Percentiles rank a stretch among this genome's conserved stretches.
These are phyloP conservation scores for Hemiprocne comata DNA, from an alignment of 2,113 vertebrate species.

Conservation along the genomic window DNA sequence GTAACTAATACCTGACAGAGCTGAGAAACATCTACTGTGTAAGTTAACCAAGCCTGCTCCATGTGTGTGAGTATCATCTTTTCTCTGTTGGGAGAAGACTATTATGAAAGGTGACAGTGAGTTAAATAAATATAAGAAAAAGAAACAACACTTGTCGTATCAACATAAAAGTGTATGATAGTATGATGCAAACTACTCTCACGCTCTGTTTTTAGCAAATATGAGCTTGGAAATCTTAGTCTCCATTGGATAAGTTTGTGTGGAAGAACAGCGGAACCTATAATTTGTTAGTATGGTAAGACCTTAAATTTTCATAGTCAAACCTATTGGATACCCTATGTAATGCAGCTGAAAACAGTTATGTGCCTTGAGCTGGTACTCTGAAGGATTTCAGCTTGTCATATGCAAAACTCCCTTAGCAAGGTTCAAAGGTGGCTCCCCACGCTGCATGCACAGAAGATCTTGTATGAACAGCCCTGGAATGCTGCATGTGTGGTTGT, in stretches of 20 bases:
- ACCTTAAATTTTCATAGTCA: background rate
- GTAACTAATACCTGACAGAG: background rate
- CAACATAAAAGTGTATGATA: background rate
- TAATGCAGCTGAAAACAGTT: background rate
- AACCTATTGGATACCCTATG: background rate
- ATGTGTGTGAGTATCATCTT: background rate
- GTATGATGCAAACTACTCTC: background rate
- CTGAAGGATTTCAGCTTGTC: background rate
- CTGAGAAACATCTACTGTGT: background rate
- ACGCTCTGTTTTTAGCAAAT: background rate
- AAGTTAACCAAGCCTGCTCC: rapidly evolving
- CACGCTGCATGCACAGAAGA: rapidly evolving
- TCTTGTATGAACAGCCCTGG: background rate
- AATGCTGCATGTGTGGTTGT: background rate
- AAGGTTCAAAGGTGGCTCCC: background rate
- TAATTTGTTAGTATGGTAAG: background rate
- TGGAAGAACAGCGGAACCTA: background rate
- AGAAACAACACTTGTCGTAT: background rate
- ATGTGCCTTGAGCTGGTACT: background rate
- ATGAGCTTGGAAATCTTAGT: background rate
- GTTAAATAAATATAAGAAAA: background rate
- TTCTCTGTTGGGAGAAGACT: background rate
- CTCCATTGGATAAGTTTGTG: background rate
- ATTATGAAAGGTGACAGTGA: background rate
- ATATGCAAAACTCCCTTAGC: background rate